Evolutionary conservation across 2,797 vertebrate genomes (phyloP).

Genomic region (Geotrypetes seraphini): DNA sequence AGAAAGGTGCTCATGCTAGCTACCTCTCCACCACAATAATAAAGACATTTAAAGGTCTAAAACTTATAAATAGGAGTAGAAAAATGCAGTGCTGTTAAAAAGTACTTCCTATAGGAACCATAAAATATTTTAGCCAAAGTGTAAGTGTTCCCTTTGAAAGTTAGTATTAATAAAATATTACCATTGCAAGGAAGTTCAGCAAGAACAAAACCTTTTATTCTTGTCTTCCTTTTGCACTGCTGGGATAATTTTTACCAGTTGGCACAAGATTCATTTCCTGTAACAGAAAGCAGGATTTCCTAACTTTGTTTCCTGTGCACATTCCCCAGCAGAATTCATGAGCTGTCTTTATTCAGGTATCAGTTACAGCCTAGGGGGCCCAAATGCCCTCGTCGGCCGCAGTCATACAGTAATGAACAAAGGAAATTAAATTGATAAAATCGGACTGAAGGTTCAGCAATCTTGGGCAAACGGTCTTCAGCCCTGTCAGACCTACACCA

Average conservation of each 20-base stretch:
- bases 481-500: constrained; percentile 7
- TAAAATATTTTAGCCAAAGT: constrained; percentile 16
- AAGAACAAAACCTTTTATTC: constrained; percentile 31
- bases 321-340: constrained; percentile 26
- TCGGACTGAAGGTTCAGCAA: constrained; percentile 44
- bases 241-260: constrained; percentile 46
- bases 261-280: constrained; percentile 50
- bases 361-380: constrained; percentile 40
- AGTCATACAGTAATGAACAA: constrained; percentile 37
- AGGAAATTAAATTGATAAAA: constrained; percentile 41
- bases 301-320: constrained; percentile 54
- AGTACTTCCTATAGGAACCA: constrained; percentile 18
- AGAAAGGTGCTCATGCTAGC: too few species aligned
- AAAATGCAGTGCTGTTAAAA: constrained; percentile 12
- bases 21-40: too few species aligned
- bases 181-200: constrained; percentile 31
- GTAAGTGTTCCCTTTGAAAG: constrained; percentile 41
- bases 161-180: constrained; percentile 38
- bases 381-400: constrained; percentile 21
- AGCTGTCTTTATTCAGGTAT: constrained; percentile 45
- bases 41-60: not conserved
- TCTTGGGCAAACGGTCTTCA: constrained; percentile 16
- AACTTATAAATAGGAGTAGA: constrained; percentile 4
- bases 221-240: constrained; percentile 20
- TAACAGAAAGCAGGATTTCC: constrained; percentile 59